phyloP scores from a whole-genome alignment of 1,140 invertebrate genomes.

The Zaprionus ghesquierei region DNA sequence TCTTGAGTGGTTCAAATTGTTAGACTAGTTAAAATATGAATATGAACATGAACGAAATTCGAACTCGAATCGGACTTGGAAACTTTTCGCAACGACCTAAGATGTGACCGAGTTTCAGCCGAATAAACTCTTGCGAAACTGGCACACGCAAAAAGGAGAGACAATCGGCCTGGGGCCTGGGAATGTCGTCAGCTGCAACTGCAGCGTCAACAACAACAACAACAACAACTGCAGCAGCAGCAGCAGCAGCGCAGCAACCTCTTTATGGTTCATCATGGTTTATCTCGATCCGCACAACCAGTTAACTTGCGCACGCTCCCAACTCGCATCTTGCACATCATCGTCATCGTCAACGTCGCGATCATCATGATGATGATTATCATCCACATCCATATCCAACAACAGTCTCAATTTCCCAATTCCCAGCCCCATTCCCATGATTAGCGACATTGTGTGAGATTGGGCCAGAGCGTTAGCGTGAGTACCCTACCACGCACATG shows the following conservation, averaged over 20 bases:
- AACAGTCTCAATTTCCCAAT: slow-evolving; percentile 36
- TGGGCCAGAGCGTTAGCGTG: neutral
- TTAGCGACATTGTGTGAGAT: slow-evolving; percentile 38
- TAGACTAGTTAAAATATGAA: neutral
- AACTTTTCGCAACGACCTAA: neutral
- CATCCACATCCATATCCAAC: no score
- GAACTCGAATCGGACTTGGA: neutral
- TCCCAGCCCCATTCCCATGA: slow-evolving; percentile 36
- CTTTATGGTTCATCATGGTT: slow-evolving; percentile 28
- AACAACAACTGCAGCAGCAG: neutral
- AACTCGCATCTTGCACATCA: neutral
- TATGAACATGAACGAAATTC: no score
- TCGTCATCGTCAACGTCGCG: neutral
- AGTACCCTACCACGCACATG: slow-evolving; percentile 25
- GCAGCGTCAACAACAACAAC: neutral
- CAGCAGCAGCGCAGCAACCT: no score
- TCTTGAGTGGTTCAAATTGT: no score
- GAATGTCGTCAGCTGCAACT: slow-evolving; percentile 34
- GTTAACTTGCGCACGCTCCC: neutral
- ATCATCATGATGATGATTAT: neutral
- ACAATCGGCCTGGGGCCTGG: slow-evolving; percentile 20
- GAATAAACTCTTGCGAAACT: slow-evolving; percentile 39
- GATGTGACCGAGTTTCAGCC: slow-evolving; percentile 35
- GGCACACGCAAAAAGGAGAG: slow-evolving; percentile 40
- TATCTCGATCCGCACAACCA: slow-evolving; percentile 26